Base-by-base conservation (phyloP, 2,888 invertebrate species). In the Polyommatus iphigenia region DNA sequence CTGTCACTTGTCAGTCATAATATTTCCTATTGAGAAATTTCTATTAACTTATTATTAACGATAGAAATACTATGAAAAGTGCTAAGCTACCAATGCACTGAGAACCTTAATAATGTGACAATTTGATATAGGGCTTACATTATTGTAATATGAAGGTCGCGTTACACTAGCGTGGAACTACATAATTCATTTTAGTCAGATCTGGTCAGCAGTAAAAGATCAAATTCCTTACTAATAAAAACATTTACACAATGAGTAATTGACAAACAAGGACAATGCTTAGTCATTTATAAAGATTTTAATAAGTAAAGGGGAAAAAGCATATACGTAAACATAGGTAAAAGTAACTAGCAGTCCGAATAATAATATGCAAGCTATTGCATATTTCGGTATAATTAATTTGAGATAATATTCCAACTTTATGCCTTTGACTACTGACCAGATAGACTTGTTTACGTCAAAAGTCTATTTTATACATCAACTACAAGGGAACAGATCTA, bases 401-500 rank as follows among this genome's bases (percentile, higher is more conserved):
- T n/a, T 54, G 18, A 62, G 4, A 62, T 62, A 24, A 5, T 62
- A 24, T 24, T 62, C 13, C 3, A 59, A 20, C 24, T 62, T 0
- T 29, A 67, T 6, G 0, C 15, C 67, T 67, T 67, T 15, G 5
- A 67, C 67, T 32, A 67, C 15, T 67, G 67, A 67, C 67, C 67
- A 67, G 29, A 67, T 0, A 67, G 32, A 5, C 29, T 29, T 15
- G 67, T 67, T 67, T 29, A 67, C 32, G 46, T 57, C 77, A 50
- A 78, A 62, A 71, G 78, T 79, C 80, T 81, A 79, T 78, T 81
- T 81, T 81, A 79, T 77, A 78, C 78, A 80, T 88, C 89, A 89
- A 84, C 89, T 89, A 88, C 83, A 86, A 78, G 84, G 84, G 84
- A 86, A 85, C 92, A 93, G 93, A 92, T 92, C 92, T 91, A 89